Conservation (phyloP, 2,797 vertebrate species). For the Hoplostethus atlanticus region DNA sequence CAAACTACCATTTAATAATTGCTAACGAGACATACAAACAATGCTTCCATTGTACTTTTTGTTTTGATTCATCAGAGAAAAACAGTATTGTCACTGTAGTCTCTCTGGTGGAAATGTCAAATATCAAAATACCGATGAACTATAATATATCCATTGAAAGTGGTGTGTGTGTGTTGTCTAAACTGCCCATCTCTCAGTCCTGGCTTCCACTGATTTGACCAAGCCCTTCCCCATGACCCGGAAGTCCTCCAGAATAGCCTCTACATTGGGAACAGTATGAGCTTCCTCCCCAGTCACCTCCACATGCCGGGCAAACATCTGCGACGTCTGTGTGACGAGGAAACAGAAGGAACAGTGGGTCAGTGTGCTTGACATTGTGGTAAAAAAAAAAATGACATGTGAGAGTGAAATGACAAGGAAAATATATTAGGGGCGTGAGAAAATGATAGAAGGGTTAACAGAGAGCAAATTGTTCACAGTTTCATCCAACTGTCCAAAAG, state of each 20-base stretch:
- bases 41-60: constrained; percentile 2
- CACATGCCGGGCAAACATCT: constrained; percentile 85
- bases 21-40: constrained; percentile 11
- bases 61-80: neutral
- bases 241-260: constrained; percentile 95
- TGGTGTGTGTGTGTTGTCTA: constrained; percentile 57
- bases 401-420: neutral
- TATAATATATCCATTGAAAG: neutral
- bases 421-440: neutral
- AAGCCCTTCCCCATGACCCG: constrained; percentile 90
- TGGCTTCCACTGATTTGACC: constrained; percentile 89
- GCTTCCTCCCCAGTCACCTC: constrained; percentile 76
- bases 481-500: neutral
- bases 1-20: constrained; percentile 5
- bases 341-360: constrained; percentile 1
- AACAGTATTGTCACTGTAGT: neutral
- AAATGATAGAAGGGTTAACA: neutral
- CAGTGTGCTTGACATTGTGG: neutral
- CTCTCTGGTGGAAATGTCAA: neutral
- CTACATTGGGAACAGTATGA: constrained; percentile 89
- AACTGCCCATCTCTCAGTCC: constrained; percentile 92
- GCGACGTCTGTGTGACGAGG: constrained; percentile 84
- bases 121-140: neutral
- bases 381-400: neutral
- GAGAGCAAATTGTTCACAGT: neutral